phyloP scores from a whole-genome alignment of 1,140 invertebrate species.

The Marisa cornuarietis region DNA sequence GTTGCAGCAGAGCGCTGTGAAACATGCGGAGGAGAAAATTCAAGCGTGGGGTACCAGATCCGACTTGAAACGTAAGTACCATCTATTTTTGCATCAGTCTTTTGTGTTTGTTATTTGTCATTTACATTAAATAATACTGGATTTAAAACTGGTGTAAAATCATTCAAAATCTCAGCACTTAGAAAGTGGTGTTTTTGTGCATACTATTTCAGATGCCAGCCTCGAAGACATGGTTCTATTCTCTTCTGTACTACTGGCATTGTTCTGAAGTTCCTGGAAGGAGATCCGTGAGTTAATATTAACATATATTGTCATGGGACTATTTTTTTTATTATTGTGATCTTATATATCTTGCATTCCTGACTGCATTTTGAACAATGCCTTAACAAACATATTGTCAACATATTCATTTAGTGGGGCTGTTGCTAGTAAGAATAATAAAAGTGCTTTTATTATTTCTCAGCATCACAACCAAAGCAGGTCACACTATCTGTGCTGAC shows the following conservation, averaged over 20 bases:
- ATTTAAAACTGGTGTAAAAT: too few species aligned
- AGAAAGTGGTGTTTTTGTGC: neutral
- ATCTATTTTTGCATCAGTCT: neutral
- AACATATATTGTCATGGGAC: too few species aligned
- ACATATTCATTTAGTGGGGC: too few species aligned
- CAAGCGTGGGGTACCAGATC: conserved; percentile 65
- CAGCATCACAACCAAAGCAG: too few species aligned
- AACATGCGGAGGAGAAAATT: conserved; percentile 74
- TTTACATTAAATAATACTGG: neutral
- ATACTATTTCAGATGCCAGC: conserved; percentile 65
- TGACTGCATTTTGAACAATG: too few species aligned
- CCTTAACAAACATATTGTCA: too few species aligned
- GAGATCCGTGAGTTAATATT: conserved; percentile 59
- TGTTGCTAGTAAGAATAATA: too few species aligned
- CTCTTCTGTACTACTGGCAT: conserved; percentile 85
- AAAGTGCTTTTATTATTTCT: too few species aligned
- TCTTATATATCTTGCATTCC: too few species aligned
- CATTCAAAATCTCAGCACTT: too few species aligned
- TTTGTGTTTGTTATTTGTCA: conserved; percentile 4
- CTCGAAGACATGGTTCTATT: conserved; percentile 82
- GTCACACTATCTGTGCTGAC: too few species aligned
- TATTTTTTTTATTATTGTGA: too few species aligned
- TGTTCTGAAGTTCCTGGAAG: conserved; percentile 58
- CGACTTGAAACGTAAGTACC: conserved; percentile 52
- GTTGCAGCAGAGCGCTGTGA: conserved; percentile 61